Evolutionary conservation across 2,113 vertebrate genomes (phyloP), one percentile per base, ranked within the genome.

Genomic region (Antechinus flavipes): DNA sequence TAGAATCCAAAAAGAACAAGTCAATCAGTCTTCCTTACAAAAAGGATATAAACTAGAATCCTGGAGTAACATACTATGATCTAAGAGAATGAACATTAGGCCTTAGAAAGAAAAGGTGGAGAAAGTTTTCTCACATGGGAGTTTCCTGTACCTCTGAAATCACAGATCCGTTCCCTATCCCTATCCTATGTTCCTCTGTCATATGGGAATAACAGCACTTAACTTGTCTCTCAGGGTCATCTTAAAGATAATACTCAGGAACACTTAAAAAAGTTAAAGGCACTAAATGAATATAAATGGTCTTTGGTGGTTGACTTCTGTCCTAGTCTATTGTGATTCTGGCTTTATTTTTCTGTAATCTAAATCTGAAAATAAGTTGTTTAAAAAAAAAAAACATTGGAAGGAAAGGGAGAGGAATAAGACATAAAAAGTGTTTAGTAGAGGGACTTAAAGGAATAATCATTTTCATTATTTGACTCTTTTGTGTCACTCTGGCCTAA

Each of bases 221-320:
- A 16, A 0, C n/a, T 90, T 54, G 0, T 19, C 12, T 47, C 55
- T 76, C 14, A n/a, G 27, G 22, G 35, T 52, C 3, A 0, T 27
- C 22, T 47, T 84, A 54, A 91, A 25, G 52, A 53, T 61, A 52
- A n/a, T 55, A 30, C 10, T 0, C 11, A 14, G 49, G 23, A 35
- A 56, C 24, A 53, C 91, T 91, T 94, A 84, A 26, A 24, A 3
- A 8, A 68, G 89, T 9, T 50, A 26, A 23, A 90, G 55, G 0
- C 2, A 19, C 55, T 27, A 0, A 3, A 8, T 52, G n/a, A 0
- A 76, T 76, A n/a, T 35, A n/a, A 76, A 76, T n/a, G 1, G 0
- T 30, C 55, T 8, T 91, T 90, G 22, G 25, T 90, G 90, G 93
- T 58, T 16, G 35, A 89, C 42, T 91, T 93, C 54, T 35, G 50